Conservation (phyloP, 2,113 vertebrate species). For the Ceyx margarethae region DNA sequence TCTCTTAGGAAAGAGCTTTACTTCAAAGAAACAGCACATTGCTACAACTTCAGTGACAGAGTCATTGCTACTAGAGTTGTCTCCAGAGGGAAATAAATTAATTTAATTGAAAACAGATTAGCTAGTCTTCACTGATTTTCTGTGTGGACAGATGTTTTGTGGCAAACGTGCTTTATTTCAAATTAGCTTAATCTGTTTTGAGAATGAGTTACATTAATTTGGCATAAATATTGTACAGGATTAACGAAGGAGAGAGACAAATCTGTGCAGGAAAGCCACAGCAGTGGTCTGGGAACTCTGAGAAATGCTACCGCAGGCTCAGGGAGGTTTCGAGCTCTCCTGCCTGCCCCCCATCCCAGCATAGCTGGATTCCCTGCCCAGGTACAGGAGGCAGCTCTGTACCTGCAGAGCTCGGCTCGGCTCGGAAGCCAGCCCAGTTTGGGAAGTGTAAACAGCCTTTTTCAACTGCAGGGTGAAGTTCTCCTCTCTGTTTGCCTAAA, state of each 20-base stretch:
- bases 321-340: neutral
- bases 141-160: neutral
- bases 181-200: neutral
- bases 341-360: neutral
- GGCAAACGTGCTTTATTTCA: neutral
- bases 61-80: neutral
- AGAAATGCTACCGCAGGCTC: neutral
- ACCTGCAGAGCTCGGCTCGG: neutral
- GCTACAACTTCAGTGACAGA: neutral
- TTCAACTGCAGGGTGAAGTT: neutral
- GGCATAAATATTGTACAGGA: neutral
- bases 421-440: neutral
- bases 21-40: neutral
- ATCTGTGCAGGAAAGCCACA: neutral
- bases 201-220: neutral
- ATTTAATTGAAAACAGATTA: neutral
- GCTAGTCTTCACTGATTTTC: neutral
- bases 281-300: too few relatives aligned
- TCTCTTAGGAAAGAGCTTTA: neutral
- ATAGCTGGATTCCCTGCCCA: neutral
- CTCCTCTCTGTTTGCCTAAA: neutral
- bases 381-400: accelerated
- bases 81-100: neutral
- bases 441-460: neutral
- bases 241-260: neutral